A percentile compares a stretch with the other conserved stretches of the same genome.
Conservation (phyloP, 2,888 invertebrate species). For the Anorthoa munda region DNA sequence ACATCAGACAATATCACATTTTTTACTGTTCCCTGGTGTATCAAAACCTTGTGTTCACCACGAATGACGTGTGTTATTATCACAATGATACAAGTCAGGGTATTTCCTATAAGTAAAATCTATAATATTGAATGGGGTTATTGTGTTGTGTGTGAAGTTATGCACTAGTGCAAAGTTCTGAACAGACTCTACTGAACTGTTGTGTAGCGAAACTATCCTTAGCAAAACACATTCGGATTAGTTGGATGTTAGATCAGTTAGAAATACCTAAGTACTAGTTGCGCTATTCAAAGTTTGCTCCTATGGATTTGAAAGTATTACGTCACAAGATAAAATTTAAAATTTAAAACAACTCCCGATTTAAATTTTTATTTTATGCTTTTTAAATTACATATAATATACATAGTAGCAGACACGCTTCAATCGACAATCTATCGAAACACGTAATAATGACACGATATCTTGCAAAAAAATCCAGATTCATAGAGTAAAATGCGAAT, state of each 20-base stretch:
- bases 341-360: too few species aligned
- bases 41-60: too few species aligned
- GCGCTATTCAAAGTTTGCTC: constrained; percentile 10
- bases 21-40: too few species aligned
- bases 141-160: constrained; percentile 17
- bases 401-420: too few species aligned
- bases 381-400: too few species aligned
- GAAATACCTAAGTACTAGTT: neutral
- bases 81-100: neutral
- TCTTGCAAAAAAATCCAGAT: too few species aligned
- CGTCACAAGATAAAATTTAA: too few species aligned
- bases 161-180: constrained; percentile 12
- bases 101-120: neutral
- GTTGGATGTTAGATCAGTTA: constrained; percentile 17
- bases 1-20: too few species aligned
- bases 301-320: neutral
- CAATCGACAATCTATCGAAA: too few species aligned
- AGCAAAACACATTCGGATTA: constrained; percentile 32
- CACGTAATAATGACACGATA: too few species aligned
- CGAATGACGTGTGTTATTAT: neutral
- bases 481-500: too few species aligned
- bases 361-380: too few species aligned
- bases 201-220: constrained; percentile 37
- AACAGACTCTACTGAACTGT: constrained; percentile 24
- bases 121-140: neutral